These are phyloP conservation scores for Leptoclinus maculatus DNA, from an alignment of 2,797 vertebrate genomes.

Conservation along the genomic window DNA sequence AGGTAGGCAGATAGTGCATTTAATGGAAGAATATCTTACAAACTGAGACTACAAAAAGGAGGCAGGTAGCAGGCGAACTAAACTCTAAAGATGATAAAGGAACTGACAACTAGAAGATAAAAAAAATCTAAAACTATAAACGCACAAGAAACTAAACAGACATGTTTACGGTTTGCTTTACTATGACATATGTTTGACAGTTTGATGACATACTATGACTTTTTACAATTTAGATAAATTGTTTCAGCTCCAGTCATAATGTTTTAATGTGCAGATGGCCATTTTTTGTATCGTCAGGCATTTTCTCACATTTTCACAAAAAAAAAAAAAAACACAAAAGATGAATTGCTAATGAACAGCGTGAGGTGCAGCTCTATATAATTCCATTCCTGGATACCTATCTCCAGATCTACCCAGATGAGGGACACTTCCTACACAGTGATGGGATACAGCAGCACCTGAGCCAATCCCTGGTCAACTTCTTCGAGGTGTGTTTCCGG, in stretches of 20 bases:
- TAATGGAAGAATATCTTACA: too few species aligned
- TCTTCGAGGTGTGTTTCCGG: constrained; percentile 94
- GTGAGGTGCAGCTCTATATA: neutral
- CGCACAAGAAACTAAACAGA: too few species aligned
- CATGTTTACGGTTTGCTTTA: too few species aligned
- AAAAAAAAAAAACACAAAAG: neutral
- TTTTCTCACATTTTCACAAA: neutral
- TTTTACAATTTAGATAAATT: neutral
- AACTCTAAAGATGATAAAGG: too few species aligned
- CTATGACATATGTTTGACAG: neutral
- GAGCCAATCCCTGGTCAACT: constrained; percentile 92
- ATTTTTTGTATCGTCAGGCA: neutral
- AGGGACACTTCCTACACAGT: constrained; percentile 91
- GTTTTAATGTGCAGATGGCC: too few species aligned
- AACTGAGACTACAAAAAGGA: too few species aligned
- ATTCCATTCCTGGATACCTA: neutral
- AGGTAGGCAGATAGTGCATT: too few species aligned
- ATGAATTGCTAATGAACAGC: neutral
- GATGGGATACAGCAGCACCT: constrained; percentile 87
- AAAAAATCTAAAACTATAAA: too few species aligned
- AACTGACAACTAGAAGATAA: too few species aligned
- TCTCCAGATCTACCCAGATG: constrained; percentile 95
- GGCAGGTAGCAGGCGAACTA: too few species aligned
- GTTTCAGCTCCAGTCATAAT: too few species aligned
- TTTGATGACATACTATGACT: neutral